Percentiles rank a stretch among this genome's conserved stretches.
Conservation (phyloP, 2,888 invertebrate species). For the Dermolepida albohirtum region DNA sequence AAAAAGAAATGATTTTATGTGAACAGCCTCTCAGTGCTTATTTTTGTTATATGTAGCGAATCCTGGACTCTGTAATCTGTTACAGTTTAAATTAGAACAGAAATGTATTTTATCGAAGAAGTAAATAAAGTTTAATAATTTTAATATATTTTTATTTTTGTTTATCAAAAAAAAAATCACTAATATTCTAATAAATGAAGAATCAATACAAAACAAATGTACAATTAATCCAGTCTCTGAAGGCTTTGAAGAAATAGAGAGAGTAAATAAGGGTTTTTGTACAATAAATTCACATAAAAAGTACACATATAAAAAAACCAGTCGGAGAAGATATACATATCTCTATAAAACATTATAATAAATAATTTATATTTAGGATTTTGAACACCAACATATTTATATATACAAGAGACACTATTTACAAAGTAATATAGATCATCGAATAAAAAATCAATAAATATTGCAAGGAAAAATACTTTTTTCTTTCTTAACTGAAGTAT, state of each 20-base stretch:
- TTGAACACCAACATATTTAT: conserved; percentile 32
- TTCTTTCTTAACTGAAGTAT: not conserved
- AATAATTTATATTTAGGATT: conserved; percentile 34
- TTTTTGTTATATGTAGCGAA: not conserved
- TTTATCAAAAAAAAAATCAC: conserved; percentile 15
- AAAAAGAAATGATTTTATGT: not conserved
- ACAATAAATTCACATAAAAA: conserved; percentile 34
- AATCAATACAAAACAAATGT: conserved; percentile 34
- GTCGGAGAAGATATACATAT: conserved; percentile 29
- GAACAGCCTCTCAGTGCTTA: conserved; percentile 10
- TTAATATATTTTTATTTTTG: conserved; percentile 33
- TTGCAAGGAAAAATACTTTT: conserved; percentile 23
- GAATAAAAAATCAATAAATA: conserved; percentile 15
- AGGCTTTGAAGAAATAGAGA: conserved; percentile 18
- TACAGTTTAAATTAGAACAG: conserved; percentile 15
- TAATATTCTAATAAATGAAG: conserved; percentile 1
- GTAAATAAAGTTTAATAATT: conserved; percentile 32
- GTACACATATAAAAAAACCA: conserved; percentile 31
- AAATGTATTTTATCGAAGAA: too few species aligned
- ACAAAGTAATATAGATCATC: conserved; percentile 9
- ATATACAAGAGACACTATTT: conserved; percentile 32
- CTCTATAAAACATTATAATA: conserved; percentile 23
- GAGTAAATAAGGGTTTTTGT: conserved; percentile 15
- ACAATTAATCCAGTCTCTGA: conserved; percentile 42
- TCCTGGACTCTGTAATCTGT: conserved; percentile 4